Base-by-base conservation (phyloP, 1,140 invertebrate species). In the Oncopodura yosiiana region DNA sequence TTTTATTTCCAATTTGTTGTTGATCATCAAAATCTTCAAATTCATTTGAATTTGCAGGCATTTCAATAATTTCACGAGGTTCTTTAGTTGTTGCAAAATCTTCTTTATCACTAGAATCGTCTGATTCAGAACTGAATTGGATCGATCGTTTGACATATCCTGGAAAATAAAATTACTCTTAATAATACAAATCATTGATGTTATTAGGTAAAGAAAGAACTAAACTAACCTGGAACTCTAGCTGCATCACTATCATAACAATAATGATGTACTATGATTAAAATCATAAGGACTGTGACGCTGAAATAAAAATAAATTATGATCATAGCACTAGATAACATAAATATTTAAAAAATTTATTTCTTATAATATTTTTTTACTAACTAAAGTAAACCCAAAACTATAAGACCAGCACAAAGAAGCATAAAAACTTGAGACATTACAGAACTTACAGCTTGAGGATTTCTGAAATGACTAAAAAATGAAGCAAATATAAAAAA, bases 391-490 rank as follows among this genome's bases (percentile, higher is more conserved):
- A 61, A 18, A 21, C 53, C 58, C 4, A 49, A 0, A 14, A 53
- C 21, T 8, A 61, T 51, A 3, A 61, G 42, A 19, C 49, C 6
- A 1, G 49, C 49, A 12, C 43, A 34, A 23, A 61, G 30, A 8
- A 61, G 11, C 49, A 61, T 45, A 21, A 61, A 49, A 30, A 52
- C 52, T 34, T 61, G 58, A 14, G 56, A 16, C 14, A 56, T 53
- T 6, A 61, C 53, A 2, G 54, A 26, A 30, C 21, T 30, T 9
- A 56, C 24, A 9, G 23, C 9, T 36, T 56, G 30, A 0, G 54
- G 42, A 38, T 50, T 61, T 26, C 58, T 49, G 23, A 61, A 61
- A 18, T 39, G 49, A 16, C 58, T 61, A 27, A 1, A 29, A 42
- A 8, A 9, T 29, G n/a, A n/a, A n/a, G n/a, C n/a, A n/a, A 9